phyloP scores from a whole-genome alignment of 92 coral and sea anemone species.

The Actinernus sp. region DNA sequence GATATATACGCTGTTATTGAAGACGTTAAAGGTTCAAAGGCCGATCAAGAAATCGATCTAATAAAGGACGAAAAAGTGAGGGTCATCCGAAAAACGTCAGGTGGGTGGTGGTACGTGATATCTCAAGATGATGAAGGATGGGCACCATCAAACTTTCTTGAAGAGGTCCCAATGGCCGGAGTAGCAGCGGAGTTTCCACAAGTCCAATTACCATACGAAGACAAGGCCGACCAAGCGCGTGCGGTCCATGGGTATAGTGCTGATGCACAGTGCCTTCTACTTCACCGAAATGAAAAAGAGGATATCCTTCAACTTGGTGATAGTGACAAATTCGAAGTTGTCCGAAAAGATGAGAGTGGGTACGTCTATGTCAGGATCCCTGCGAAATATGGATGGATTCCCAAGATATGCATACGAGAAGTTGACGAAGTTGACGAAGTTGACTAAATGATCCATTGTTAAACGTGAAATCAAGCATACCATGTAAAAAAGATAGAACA shows the following conservation, averaged over 20 bases:
- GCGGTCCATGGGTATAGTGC: not conserved
- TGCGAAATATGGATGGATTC: slow-evolving; percentile 15
- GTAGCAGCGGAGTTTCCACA: not conserved
- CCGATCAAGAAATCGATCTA: slow-evolving; percentile 49
- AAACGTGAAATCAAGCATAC: too few species aligned
- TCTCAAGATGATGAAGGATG: slow-evolving; percentile 60
- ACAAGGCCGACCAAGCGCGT: not conserved
- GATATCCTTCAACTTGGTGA: not conserved
- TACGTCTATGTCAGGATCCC: slow-evolving; percentile 22
- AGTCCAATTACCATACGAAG: not conserved
- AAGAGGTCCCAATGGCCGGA: not conserved
- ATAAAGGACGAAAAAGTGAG: slow-evolving; percentile 55
- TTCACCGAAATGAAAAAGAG: not conserved
- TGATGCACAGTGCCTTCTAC: not conserved
- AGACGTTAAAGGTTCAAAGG: slow-evolving; percentile 46
- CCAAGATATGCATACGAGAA: not conserved
- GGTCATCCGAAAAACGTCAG: slow-evolving; percentile 47
- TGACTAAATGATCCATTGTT: too few species aligned
- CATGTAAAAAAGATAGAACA: too few species aligned
- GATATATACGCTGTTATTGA: slow-evolving; percentile 41
- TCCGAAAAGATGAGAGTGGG: slow-evolving; percentile 10
- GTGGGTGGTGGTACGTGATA: slow-evolving; percentile 83
- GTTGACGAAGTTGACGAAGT: too few species aligned
- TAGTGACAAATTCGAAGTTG: slow-evolving; percentile 6
- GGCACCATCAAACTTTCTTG: slow-evolving; percentile 82